A percentile compares a stretch with the other conserved stretches of the same genome.
Evolutionary conservation across 2,888 invertebrate genomes (phyloP).

Genomic region (Stramonita haemastoma): DNA sequence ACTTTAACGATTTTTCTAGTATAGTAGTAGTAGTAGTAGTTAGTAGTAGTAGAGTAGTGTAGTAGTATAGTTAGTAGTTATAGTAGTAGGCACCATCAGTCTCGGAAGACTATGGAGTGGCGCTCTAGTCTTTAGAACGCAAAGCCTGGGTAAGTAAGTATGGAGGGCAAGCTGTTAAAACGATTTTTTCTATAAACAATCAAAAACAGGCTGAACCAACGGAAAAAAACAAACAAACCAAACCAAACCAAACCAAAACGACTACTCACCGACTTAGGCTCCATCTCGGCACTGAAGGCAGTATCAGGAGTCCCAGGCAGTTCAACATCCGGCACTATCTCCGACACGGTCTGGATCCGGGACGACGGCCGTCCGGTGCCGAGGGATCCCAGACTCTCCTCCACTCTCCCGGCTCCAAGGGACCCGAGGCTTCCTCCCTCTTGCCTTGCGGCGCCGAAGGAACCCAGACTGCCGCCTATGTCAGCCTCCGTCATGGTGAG

Average conservation of each 20-base stretch:
- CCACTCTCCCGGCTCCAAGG: not conserved
- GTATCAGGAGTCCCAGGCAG: constrained; percentile 57
- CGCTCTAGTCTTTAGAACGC: too few relatives aligned
- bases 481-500: constrained; percentile 39
- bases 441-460: not conserved
- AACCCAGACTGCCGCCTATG: not conserved
- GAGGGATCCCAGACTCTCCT: not conserved
- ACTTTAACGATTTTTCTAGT: too few relatives aligned
- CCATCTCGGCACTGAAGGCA: constrained; percentile 3
- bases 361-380: constrained; percentile 35
- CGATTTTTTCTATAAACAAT: too few relatives aligned
- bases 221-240: too few relatives aligned
- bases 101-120: too few relatives aligned
- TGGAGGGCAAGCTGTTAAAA: too few relatives aligned
- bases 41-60: too few relatives aligned
- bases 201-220: too few relatives aligned
- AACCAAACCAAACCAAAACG: not conserved
- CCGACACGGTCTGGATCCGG: constrained; percentile 60
- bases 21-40: too few relatives aligned
- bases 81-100: too few relatives aligned
- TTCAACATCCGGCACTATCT: constrained; percentile 54
- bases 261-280: constrained; percentile 30
- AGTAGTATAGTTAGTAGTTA: too few relatives aligned
- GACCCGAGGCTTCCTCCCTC: not conserved
- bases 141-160: too few relatives aligned